Base-by-base conservation (phyloP, 2,888 invertebrate species). In the Nezara viridula region DNA sequence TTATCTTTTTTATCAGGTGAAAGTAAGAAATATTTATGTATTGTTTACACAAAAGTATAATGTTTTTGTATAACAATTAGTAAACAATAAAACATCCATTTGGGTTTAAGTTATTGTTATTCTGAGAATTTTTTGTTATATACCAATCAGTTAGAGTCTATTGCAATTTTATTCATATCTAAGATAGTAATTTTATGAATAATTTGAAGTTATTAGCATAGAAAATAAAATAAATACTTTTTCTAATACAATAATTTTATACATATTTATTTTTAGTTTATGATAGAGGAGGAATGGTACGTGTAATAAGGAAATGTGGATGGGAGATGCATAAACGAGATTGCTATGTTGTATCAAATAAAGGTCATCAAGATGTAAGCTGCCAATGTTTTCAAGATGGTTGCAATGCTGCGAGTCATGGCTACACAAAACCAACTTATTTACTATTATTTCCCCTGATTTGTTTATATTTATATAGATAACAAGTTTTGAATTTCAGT, bases 311-410 rank as follows among this genome's bases (percentile, higher is more conserved):
- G 19, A 93, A 94, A 89, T 96, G 96, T 91, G 96, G 96, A 87
- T 96, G 95, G 95, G 92, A 94, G 89, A 92, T 92, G 12, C 93
- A 93, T 91, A 60, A 87, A 16, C 27, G 86, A 24, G 93, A 93
- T 32, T 96, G 96, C 92, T 94, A 94, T 87, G 27, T 49, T 7
- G 73, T 90, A 49, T 40, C 77, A 16, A 95, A 95, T 87, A 95
- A 95, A 90, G 95, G 95, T 92, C 95, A 95, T 91, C 92, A 94
- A 27, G 95, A 95, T 92, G 94, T 93, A 0, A 94, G 94, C 90
- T 96, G 96, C 92, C 94, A 95, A 91, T 96, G 96, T 92, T 95
- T 94, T 92, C 91, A 92, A 0, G 95, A 96, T 91, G 94, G 94
- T 85, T 96, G 96, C 91, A 96, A 96, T 89, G 40, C 88, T 16